Evolutionary conservation across 2,797 vertebrate genomes (phyloP).

Genomic region (Pogonophryne albipinna): DNA sequence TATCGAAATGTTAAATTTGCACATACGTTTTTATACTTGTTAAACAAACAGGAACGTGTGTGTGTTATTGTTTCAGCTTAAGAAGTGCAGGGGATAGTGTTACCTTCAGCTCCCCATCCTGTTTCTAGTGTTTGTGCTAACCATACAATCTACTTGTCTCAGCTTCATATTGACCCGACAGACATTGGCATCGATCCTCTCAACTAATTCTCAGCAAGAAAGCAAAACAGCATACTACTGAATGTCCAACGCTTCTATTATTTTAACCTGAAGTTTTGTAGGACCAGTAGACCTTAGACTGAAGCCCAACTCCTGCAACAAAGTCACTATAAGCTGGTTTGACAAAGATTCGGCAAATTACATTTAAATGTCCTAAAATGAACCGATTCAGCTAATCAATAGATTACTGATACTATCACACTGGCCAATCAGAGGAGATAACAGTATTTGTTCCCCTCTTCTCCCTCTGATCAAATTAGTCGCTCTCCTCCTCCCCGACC

Average conservation of each 20-base stretch:
- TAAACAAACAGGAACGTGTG: neutral
- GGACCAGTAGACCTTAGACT: neutral
- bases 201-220: neutral
- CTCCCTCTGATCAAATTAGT: constrained; percentile 68
- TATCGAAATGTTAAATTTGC: neutral
- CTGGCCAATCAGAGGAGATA: constrained; percentile 46
- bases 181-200: neutral
- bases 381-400: constrained; percentile 52
- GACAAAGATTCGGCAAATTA: constrained; percentile 30
- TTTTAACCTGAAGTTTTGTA: neutral
- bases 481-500: constrained; percentile 48
- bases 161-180: constrained; percentile 8
- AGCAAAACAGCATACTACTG: neutral
- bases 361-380: constrained; percentile 46
- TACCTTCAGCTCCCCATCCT: neutral
- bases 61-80: neutral
- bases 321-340: constrained; percentile 26
- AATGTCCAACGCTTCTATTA: neutral
- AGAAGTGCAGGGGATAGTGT: neutral
- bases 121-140: neutral
- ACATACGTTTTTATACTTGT: neutral
- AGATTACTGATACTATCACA: constrained; percentile 48
- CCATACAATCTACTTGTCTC: neutral
- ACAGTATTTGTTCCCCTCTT: constrained; percentile 44
- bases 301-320: neutral